A percentile compares a stretch with the other conserved stretches of the same genome.
These are phyloP conservation scores for Pogonophryne albipinna DNA, from an alignment of 2,797 vertebrate species.

Conservation along the genomic window DNA sequence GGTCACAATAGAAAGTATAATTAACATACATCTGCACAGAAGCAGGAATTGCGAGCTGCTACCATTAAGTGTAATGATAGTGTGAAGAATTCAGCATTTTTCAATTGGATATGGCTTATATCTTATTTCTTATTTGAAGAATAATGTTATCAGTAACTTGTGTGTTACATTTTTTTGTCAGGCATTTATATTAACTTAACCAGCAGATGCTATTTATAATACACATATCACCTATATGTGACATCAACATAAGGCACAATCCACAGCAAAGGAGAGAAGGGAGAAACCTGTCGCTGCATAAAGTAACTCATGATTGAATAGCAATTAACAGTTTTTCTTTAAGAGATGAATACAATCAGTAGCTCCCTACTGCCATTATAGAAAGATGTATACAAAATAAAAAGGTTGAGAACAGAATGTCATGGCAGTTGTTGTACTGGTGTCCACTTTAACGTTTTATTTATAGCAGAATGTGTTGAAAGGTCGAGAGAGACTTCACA, in stretches of 20 bases:
- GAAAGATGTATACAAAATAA: neutral
- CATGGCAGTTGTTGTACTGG: conserved; percentile 2
- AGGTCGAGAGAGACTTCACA: neutral
- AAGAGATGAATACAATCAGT: neutral
- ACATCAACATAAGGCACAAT: neutral
- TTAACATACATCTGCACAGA: neutral
- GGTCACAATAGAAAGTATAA: too few species aligned
- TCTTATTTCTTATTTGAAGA: too few species aligned
- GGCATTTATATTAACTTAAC: neutral
- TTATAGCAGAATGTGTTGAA: neutral
- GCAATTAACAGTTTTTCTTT: too few species aligned
- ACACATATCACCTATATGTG: too few species aligned
- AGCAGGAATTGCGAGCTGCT: neutral
- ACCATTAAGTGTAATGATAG: neutral
- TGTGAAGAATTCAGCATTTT: too few species aligned
- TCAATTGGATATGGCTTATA: too few species aligned
- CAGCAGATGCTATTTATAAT: neutral
- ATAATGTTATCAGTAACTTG: neutral
- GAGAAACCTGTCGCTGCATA: too few species aligned
- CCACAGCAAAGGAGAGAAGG: neutral
- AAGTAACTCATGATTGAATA: too few species aligned
- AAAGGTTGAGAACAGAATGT: conserved; percentile 6
- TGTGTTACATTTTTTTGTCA: neutral
- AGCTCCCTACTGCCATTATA: neutral
- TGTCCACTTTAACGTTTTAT: conserved; percentile 11